phyloP scores from a whole-genome alignment of 1,140 invertebrate genomes.

The Euwallacea similis region DNA sequence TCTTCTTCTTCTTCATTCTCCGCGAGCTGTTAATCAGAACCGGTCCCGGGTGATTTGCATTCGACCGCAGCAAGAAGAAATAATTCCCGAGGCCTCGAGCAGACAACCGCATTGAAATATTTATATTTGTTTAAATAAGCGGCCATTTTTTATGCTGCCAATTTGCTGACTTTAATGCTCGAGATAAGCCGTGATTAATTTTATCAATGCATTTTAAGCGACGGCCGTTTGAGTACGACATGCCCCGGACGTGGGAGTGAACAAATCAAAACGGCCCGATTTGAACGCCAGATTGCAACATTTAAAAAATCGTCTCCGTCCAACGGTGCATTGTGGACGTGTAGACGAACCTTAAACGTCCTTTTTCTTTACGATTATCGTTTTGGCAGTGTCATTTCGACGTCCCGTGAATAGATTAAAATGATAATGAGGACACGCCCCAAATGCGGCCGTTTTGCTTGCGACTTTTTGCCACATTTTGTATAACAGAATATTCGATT shows the following conservation, averaged over 20 bases:
- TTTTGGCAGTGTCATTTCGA: neutral
- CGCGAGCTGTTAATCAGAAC: neutral
- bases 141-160: slow-evolving; percentile 27
- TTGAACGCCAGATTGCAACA: slow-evolving; percentile 26
- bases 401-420: neutral
- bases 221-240: slow-evolving; percentile 6
- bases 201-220: slow-evolving; percentile 33
- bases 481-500: neutral
- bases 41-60: slow-evolving; percentile 9
- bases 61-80: neutral
- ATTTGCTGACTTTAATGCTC: slow-evolving; percentile 33
- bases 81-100: neutral
- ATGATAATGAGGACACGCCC: neutral
- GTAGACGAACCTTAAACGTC: neutral
- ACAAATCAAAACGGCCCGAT: slow-evolving; percentile 37
- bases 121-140: slow-evolving; percentile 31
- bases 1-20: neutral
- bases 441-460: neutral
- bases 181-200: slow-evolving; percentile 36
- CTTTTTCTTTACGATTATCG: slow-evolving; percentile 13
- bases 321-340: neutral
- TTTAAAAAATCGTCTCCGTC: slow-evolving; percentile 7
- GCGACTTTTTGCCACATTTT: slow-evolving; percentile 1
- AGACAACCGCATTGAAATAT: neutral
- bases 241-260: slow-evolving; percentile 29